phyloP scores from a whole-genome alignment of 2,113 vertebrate species.

The Odocoileus hemionus region DNA sequence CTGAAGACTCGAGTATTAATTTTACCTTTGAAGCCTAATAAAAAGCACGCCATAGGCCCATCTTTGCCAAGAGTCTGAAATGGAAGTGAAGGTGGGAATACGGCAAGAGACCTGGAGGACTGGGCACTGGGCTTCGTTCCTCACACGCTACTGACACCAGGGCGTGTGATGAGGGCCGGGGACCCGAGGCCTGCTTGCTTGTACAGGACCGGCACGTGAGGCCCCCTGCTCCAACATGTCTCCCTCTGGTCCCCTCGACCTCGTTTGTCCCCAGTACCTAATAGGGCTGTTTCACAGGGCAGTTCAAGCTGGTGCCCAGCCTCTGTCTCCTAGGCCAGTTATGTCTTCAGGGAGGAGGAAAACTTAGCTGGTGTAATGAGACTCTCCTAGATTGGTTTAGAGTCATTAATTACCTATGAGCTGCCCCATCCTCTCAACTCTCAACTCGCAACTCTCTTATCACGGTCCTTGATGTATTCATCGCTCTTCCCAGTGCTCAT shows the following conservation, averaged over 20 bases:
- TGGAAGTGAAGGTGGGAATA: not conserved
- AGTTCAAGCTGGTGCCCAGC: not conserved
- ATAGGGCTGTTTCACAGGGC: not conserved
- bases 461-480: not conserved
- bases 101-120: not conserved
- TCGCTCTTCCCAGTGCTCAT: not conserved
- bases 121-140: not conserved
- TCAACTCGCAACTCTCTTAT: not conserved
- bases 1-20: not conserved
- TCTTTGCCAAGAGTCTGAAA: not conserved
- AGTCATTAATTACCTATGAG: not conserved
- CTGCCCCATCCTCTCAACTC: not conserved
- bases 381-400: not conserved
- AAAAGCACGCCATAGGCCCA: not conserved
- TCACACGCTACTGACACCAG: not conserved
- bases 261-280: not conserved
- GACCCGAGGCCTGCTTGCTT: not conserved
- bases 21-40: slow-evolving; percentile 30
- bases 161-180: not conserved
- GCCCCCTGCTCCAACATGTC: not conserved
- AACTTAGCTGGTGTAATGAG: not conserved
- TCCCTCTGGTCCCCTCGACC: not conserved
- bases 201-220: accelerated
- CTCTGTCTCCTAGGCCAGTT: not conserved
- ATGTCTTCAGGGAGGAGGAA: not conserved